These are phyloP conservation scores for Pedicia rivosa DNA, from an alignment of 2,888 invertebrate species.

Conservation along the genomic window DNA sequence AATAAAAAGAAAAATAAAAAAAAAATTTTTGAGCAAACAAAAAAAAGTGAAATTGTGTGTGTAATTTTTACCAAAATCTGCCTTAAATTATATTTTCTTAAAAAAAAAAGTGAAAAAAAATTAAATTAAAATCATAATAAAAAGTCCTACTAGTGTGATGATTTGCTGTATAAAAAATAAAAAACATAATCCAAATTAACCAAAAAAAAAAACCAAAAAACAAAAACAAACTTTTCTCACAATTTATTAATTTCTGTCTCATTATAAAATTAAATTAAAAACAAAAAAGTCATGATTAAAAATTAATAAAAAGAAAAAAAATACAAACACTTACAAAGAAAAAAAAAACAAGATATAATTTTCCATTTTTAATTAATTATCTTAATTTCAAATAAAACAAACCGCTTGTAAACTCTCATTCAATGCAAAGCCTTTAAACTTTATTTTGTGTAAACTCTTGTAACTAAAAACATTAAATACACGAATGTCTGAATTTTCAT, in stretches of 20 bases:
- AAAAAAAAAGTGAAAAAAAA: constrained; percentile 19
- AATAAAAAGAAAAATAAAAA: constrained; percentile 16
- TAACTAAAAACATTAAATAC: no score
- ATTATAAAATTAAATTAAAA: no score
- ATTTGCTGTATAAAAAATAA: constrained; percentile 10
- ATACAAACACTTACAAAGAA: no score
- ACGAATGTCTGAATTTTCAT: no score
- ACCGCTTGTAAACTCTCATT: no score
- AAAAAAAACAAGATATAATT: no score
- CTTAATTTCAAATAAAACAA: no score
- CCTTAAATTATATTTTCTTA: constrained; percentile 50
- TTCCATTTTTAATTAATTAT: no score
- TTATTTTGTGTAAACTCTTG: no score
- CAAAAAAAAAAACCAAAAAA: constrained; percentile 3
- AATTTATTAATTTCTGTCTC: constrained; percentile 5
- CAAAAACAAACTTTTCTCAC: constrained; percentile 8
- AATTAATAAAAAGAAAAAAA: no score
- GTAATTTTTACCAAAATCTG: constrained; percentile 46
- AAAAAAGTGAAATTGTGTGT: constrained; percentile 31
- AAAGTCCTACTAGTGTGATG: constrained; percentile 14
- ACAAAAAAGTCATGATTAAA: no score
- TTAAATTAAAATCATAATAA: constrained; percentile 10
- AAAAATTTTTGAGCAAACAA: constrained; percentile 12
- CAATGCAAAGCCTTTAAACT: no score
- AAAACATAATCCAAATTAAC: not conserved